A percentile compares a stretch with the other conserved stretches of the same genome.
These are phyloP conservation scores for Piscicola geometra DNA, from an alignment of 2,888 invertebrate species.

Conservation along the genomic window DNA sequence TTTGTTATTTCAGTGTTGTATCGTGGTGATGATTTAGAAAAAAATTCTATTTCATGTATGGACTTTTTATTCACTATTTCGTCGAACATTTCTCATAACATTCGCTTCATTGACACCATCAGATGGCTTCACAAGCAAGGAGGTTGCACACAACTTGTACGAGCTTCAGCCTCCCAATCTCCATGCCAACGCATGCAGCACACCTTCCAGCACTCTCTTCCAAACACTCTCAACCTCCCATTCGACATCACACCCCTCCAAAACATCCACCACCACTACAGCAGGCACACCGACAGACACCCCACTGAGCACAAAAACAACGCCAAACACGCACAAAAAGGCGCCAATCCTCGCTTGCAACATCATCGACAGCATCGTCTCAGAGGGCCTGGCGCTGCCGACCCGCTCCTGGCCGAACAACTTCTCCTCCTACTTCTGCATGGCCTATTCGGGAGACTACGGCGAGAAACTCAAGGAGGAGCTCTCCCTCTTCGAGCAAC, in stretches of 20 bases:
- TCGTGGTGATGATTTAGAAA: no score
- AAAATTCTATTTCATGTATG: no score
- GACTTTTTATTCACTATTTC: no score
- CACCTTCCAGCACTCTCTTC: no score
- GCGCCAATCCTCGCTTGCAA: conserved; percentile 6
- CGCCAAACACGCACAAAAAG: background rate
- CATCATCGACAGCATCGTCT: conserved; percentile 29
- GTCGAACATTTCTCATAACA: no score
- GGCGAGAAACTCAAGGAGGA: background rate
- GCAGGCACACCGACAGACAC: background rate
- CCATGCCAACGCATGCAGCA: no score
- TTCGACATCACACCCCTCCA: no score
- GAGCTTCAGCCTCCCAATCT: conserved; percentile 1
- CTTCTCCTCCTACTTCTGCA: background rate
- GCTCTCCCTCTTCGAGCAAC: background rate
- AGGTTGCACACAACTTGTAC: background rate
- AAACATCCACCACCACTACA: background rate
- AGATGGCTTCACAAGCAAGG: background rate
- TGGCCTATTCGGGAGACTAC: background rate
- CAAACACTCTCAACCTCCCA: no score
- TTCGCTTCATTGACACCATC: no score
- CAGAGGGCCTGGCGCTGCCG: conserved; percentile 14
- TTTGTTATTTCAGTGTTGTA: no score
- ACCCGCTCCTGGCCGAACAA: background rate
- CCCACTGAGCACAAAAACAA: background rate